Evolutionary conservation across 1,140 invertebrate genomes (phyloP).

Genomic region (Sitobion miscanthi): DNA sequence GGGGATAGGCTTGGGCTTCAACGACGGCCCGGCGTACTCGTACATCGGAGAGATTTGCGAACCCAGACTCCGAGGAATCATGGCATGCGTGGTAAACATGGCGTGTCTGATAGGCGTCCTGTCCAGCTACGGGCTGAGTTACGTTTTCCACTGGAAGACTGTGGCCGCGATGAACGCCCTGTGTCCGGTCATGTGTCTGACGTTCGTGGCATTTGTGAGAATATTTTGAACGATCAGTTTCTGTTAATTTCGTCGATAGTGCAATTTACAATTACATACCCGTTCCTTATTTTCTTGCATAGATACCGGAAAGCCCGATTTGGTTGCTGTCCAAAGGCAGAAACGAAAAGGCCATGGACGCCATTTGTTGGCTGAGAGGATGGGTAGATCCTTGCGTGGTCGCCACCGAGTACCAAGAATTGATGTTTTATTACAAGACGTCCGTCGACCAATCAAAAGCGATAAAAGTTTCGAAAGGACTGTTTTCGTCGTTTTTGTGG

Average conservation of each 20-base stretch:
- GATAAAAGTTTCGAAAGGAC: background rate
- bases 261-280: background rate
- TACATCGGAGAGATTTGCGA: constrained; percentile 67
- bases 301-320: constrained; percentile 73
- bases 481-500: background rate
- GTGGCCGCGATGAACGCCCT: constrained; percentile 43
- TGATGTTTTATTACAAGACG: constrained; percentile 59
- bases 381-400: constrained; percentile 64
- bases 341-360: constrained; percentile 64
- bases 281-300: background rate
- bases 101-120: constrained; percentile 32
- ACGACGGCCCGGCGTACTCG: constrained; percentile 65
- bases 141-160: constrained; percentile 51
- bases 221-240: background rate
- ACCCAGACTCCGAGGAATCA: constrained; percentile 56
- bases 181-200: constrained; percentile 56
- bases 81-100: constrained; percentile 44
- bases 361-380: constrained; percentile 65
- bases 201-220: constrained; percentile 44
- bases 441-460: background rate
- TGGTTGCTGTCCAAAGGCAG: constrained; percentile 68
- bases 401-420: constrained; percentile 64
- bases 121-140: constrained; percentile 27
- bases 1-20: constrained; percentile 64
- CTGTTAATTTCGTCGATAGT: background rate